Evolutionary conservation across 2,113 vertebrate genomes (phyloP).

Genomic region (Chaenocephalus aceratus): DNA sequence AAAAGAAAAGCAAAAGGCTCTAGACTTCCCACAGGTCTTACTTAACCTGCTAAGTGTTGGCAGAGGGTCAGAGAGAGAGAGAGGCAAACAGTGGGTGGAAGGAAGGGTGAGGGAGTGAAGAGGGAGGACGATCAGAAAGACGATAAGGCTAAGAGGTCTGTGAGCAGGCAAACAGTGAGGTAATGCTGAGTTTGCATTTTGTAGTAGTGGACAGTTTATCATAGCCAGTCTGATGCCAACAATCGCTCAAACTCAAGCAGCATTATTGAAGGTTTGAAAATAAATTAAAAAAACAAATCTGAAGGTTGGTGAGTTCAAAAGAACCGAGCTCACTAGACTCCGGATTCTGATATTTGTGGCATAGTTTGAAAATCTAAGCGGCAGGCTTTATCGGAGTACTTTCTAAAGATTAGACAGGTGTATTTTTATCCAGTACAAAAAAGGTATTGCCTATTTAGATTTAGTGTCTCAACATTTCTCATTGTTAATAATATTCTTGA

Average conservation of each 20-base stretch:
- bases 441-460: neutral
- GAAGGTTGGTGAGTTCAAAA: neutral
- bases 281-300: neutral
- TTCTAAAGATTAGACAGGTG: neutral
- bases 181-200: slow-evolving; percentile 51
- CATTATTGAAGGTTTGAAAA: neutral
- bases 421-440: neutral
- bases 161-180: slow-evolving; percentile 34
- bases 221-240: slow-evolving; percentile 10
- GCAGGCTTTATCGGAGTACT: neutral
- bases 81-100: slow-evolving; percentile 34
- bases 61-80: slow-evolving; percentile 13
- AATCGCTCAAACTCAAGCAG: neutral
- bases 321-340: neutral
- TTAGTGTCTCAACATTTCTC: too few relatives aligned
- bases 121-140: slow-evolving; percentile 28
- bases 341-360: neutral
- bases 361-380: neutral
- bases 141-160: slow-evolving; percentile 45
- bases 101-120: slow-evolving; percentile 30
- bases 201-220: slow-evolving; percentile 42
- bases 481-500: neutral
- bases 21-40: slow-evolving; percentile 48
- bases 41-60: slow-evolving; percentile 32
- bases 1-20: slow-evolving; percentile 18